Evolutionary conservation across 92 coral and sea anemone genomes (phyloP), one percentile per base, ranked within the genome.

Genomic region (Isaurus tuberculatus): DNA sequence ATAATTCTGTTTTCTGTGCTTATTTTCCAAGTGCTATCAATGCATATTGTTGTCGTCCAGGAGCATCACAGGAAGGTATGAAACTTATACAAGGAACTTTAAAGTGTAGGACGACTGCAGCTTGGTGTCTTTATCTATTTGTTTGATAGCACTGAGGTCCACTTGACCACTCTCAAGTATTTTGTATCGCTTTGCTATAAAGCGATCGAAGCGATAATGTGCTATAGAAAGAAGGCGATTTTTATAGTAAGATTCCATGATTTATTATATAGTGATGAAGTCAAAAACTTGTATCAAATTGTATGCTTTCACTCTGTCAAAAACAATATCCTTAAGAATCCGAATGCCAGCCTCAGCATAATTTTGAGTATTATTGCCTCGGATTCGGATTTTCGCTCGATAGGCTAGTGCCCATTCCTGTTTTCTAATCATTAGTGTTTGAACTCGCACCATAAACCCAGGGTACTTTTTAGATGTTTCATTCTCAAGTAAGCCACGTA

Each of bases 301-400:
- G 55, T 70, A 70, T 3, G 75, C 75, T 36, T 36, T 37, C 31
- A 70, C 75, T 36, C 75, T 36, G 30, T 70, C 75, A 70, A 70
- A 70, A 70, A 70, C 53, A 36, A 40, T 40, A 36, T 70, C 75
- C 34, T 70, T 36, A 43, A 72, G 40, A 23, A 72, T 72, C 2
- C 25, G 49, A 22, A 44, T 43, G 14, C 61, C 64, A 43, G 34
- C 61, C 22, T 72, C 79, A 8, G 79, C 79, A 72, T 72, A 72
- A 26, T 72, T 72, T 28, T 72, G 79, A 43, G 79, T 72, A n/a
- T 46, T 34, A 48, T 72, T 72, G 27, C 79, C 74, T 69, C 30
- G 30, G 3, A 61, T 61, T 23, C 30, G 33, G 31, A 7, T 61
- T 14, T 61, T 28, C 11, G 30, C 8, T 28, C 6, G 67, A 61